These are phyloP conservation scores for Sesia apiformis DNA, from an alignment of 2,888 invertebrate species.

Conservation along the genomic window DNA sequence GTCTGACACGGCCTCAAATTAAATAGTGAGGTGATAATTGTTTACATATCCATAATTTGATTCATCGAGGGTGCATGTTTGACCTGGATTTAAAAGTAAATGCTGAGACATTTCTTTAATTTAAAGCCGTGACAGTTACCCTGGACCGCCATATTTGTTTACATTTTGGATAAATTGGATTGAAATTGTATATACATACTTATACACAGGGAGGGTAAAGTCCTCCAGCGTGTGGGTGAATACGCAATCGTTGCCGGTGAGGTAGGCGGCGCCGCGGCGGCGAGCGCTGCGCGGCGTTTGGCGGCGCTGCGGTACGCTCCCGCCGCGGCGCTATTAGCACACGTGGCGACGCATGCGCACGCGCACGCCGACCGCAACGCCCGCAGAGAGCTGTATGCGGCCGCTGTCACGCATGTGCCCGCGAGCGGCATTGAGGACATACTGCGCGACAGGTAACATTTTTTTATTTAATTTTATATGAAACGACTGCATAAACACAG, in stretches of 20 bases:
- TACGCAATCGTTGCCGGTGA: constrained; percentile 22
- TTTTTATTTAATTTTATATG: too few relatives aligned
- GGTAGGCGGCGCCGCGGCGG: constrained; percentile 27
- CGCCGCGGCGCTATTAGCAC: constrained; percentile 26
- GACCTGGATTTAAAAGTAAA: too few relatives aligned
- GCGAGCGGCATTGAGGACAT: not conserved
- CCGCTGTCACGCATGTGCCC: constrained; percentile 14
- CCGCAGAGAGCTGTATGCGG: constrained; percentile 34
- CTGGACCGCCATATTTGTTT: too few relatives aligned
- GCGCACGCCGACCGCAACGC: constrained; percentile 34
- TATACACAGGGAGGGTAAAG: constrained; percentile 34
- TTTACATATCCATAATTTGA: too few relatives aligned
- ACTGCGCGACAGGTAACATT: not conserved
- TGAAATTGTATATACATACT: too few relatives aligned
- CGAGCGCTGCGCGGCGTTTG: constrained; percentile 30
- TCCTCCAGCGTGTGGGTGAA: constrained; percentile 33
- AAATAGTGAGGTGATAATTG: too few relatives aligned
- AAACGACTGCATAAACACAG: too few relatives aligned
- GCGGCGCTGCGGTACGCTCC: constrained; percentile 31
- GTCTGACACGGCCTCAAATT: too few relatives aligned
- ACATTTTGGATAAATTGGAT: too few relatives aligned
- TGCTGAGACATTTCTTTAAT: not conserved
- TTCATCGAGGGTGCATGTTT: too few relatives aligned
- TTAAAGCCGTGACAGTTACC: too few relatives aligned
- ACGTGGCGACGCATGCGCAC: constrained; percentile 25